phyloP scores from a whole-genome alignment of 2,113 vertebrate genomes.

The Eidolon helvum region DNA sequence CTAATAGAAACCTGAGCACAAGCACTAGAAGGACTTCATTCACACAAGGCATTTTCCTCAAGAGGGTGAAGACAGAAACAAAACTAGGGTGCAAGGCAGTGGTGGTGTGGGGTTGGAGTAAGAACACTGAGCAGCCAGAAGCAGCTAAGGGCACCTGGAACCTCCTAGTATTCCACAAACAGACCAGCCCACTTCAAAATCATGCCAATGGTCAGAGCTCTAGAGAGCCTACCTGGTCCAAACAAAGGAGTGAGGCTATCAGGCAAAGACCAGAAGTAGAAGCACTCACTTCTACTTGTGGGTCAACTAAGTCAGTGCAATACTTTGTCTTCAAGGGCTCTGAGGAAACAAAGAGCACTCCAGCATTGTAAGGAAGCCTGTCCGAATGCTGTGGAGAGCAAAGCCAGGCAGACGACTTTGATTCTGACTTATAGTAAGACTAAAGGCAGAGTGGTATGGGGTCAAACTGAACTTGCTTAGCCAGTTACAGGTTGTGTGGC shows the following conservation, averaged over 20 bases:
- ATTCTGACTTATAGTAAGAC: not conserved
- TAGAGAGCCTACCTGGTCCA: not conserved
- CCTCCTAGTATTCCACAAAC: not conserved
- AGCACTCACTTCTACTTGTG: not conserved
- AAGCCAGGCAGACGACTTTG: not conserved
- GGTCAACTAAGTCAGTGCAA: not conserved
- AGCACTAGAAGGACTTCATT: not conserved
- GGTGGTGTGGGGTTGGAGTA: fast-evolving
- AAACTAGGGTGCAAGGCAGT: not conserved
- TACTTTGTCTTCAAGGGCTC: not conserved
- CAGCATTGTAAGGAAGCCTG: not conserved
- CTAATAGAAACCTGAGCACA: not conserved
- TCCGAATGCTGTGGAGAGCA: not conserved
- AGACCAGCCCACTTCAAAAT: not conserved
- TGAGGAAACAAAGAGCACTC: not conserved
- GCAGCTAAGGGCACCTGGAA: not conserved
- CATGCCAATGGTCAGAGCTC: not conserved
- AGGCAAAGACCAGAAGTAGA: not conserved
- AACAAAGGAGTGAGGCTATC: not conserved
- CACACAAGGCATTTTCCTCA: not conserved
- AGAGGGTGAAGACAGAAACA: not conserved
- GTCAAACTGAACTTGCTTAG: not conserved
- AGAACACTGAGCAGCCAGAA: not conserved
- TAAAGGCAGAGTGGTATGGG: not conserved
- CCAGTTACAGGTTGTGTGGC: not conserved